phyloP scores from a whole-genome alignment of 2,113 vertebrate genomes.

The Syngnathus floridae region DNA sequence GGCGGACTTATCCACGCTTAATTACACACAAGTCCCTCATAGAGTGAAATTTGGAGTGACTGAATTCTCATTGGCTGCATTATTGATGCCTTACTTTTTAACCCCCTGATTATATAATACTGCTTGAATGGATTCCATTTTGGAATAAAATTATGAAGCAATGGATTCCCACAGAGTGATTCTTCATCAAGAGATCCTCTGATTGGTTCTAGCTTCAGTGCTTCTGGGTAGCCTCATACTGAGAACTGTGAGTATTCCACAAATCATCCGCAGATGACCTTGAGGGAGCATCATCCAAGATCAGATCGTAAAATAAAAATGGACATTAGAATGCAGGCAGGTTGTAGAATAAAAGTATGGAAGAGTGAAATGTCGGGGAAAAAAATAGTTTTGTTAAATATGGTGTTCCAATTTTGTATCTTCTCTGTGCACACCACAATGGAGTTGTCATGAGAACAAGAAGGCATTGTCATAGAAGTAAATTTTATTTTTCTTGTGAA shows the following conservation, averaged over 20 bases:
- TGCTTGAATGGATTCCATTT: constrained; percentile 5
- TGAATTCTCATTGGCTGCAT: constrained; percentile 17
- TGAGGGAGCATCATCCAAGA: constrained; percentile 29
- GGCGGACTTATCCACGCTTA: constrained; percentile 49
- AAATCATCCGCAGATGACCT: constrained; percentile 32
- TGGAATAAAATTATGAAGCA: no score
- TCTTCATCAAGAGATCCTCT: not conserved
- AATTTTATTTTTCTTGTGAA: not conserved
- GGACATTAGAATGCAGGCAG: no score
- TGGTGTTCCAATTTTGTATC: not conserved
- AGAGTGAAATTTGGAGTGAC: constrained; percentile 31
- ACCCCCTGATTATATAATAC: constrained; percentile 18
- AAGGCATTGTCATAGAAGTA: not conserved
- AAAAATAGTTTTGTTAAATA: no score
- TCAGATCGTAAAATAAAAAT: constrained; percentile 45
- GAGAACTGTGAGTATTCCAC: constrained; percentile 38
- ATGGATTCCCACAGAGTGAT: no score
- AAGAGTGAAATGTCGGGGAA: no score
- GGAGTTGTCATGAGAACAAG: constrained; percentile 34
- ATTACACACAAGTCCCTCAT: constrained; percentile 59
- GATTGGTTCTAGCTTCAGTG: constrained; percentile 54
- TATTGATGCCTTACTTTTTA: constrained; percentile 18
- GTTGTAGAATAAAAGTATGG: no score
- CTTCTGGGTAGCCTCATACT: constrained; percentile 37
- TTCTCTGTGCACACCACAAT: not conserved